phyloP scores from a whole-genome alignment of 2,797 vertebrate genomes.

The Chrosomus eos region DNA sequence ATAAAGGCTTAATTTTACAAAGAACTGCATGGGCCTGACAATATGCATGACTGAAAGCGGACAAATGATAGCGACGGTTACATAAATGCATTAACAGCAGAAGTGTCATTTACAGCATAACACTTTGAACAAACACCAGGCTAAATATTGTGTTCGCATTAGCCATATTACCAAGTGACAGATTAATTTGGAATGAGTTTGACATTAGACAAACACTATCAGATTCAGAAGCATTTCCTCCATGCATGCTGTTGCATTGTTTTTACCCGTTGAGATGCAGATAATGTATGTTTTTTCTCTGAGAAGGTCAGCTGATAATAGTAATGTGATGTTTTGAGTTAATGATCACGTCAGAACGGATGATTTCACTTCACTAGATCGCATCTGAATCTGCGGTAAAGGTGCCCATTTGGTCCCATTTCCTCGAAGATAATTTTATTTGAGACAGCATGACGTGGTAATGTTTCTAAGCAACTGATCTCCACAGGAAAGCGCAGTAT shows the following conservation, averaged over 20 bases:
- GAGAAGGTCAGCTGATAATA: not conserved
- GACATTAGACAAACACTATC: not conserved
- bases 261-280: not conserved
- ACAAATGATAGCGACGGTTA: not conserved
- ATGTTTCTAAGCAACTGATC: conserved; percentile 63
- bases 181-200: not conserved
- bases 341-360: not conserved
- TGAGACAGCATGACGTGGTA: conserved; percentile 39
- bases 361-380: not conserved
- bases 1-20: not conserved
- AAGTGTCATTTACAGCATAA: not conserved
- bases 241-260: not conserved
- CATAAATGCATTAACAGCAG: not conserved
- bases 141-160: not conserved
- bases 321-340: not conserved
- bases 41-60: not conserved
- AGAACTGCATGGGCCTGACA: not conserved
- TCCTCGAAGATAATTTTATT: conserved; percentile 50
- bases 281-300: no score
- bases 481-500: not conserved
- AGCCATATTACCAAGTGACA: not conserved
- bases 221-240: not conserved
- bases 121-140: not conserved
- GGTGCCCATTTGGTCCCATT: conserved; percentile 18
- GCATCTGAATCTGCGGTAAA: not conserved